These are phyloP conservation scores for Philotrypesis tridentata DNA, from an alignment of 1,140 invertebrate species.

Conservation along the genomic window DNA sequence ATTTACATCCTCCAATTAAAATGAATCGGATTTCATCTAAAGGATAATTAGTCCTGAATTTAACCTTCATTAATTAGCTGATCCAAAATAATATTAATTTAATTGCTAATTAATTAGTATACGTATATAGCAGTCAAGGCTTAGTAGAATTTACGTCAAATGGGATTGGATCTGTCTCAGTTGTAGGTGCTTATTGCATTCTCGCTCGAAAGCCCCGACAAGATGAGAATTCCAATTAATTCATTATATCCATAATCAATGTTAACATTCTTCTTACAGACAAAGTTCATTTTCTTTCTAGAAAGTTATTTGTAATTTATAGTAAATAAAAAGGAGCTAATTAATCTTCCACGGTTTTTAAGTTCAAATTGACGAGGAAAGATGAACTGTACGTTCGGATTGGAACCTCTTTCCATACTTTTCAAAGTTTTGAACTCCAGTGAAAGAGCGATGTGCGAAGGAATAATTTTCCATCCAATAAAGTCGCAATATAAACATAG, in stretches of 20 bases:
- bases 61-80: background rate
- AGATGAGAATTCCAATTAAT: background rate
- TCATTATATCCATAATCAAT: background rate
- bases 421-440: background rate
- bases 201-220: background rate
- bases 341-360: background rate
- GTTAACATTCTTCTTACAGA: background rate
- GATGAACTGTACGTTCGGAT: background rate
- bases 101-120: background rate
- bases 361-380: no score
- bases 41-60: no score
- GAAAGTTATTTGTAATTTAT: slow-evolving; percentile 1
- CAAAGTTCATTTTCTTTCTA: no score
- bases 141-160: background rate
- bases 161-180: background rate
- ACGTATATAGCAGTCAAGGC: background rate
- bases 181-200: background rate
- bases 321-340: slow-evolving; percentile 16
- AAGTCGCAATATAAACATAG: slow-evolving; percentile 67
- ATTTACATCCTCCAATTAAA: no score
- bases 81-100: background rate
- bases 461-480: slow-evolving; percentile 59
- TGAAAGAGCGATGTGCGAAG: slow-evolving; percentile 10
- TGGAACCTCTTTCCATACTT: background rate
- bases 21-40: no score